These are phyloP conservation scores for Oopsacas minuta DNA, from an alignment of 37 sponge, comb jelly and placozoan genomes.

Conservation along the genomic window DNA sequence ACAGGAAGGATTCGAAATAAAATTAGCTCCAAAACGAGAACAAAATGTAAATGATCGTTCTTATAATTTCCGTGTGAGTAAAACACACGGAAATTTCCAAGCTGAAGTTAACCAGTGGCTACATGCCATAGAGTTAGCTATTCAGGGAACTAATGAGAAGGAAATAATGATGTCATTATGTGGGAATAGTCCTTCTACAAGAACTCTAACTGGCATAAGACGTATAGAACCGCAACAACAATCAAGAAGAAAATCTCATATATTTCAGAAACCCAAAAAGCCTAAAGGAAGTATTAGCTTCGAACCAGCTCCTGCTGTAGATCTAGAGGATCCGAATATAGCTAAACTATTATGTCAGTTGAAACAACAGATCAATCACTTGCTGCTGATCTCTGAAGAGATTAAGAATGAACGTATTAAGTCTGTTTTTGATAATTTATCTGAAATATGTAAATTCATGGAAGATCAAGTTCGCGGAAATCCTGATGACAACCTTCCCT, in stretches of 20 bases:
- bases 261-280: neutral
- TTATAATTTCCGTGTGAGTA: constrained; percentile 3
- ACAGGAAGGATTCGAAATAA: neutral
- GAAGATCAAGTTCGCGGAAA: neutral
- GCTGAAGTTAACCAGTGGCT: neutral
- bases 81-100: neutral
- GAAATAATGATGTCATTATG: neutral
- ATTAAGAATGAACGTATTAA: neutral
- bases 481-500: neutral
- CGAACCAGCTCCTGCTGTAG: neutral
- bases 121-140: neutral
- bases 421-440: neutral
- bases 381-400: neutral
- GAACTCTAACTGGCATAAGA: neutral
- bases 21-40: neutral
- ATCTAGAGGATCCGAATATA: neutral
- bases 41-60: neutral
- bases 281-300: neutral
- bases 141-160: neutral
- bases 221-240: neutral
- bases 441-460: neutral
- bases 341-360: neutral
- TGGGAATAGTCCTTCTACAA: neutral
- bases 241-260: neutral
- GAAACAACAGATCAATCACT: neutral